Base-by-base conservation (phyloP, 2,113 vertebrate genomes). In the Aphelocoma coerulescens region DNA sequence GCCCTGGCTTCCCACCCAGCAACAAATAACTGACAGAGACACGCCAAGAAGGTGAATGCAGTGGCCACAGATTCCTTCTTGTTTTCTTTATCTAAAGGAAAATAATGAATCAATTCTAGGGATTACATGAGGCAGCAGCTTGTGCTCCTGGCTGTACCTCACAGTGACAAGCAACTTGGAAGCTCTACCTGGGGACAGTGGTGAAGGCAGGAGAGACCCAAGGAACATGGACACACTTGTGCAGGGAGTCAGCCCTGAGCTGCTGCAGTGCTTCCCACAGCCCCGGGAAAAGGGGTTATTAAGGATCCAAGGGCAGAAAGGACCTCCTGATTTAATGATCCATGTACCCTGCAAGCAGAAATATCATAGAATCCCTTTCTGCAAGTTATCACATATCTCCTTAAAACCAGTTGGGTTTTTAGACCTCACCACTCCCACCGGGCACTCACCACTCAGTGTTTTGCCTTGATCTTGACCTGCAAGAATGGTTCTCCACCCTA, bases 51-150 rank as follows among this genome's bases (percentile, higher is more conserved):
- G 3, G 81, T 7, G 43, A 90, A 44, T 18, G 24, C 9, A 20
- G 61, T 18, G 18, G 81, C 63, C 87, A 85, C 43, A n/a, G 37
- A 54, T 35, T 89, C 69, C 58, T 55, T 13, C 85, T 87, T 54
- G 37, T 26, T 88, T 54, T 49, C 67, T 73, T 92, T 90, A 77
- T n/a, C 67, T 80, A 44, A 59, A 91, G 67, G 16, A 93, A 86
- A 88, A 92, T 13, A 79, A 89, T 33, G 1, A 87, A 89, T 84
- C 89, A 17, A 63, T 75, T 68, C 41, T 33, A 52, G 55, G 66
- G 57, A 33, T 43, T 43, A 63, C 85, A 41, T 41, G 71, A 26
- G 39, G 32, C 58, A 75, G 68, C 7, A 74, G 65, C 67, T 48
- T 43, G 33, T 43, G 77, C 67, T 88, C 30, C 33, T 10, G 55